These are phyloP conservation scores for Chondrosia reniformis DNA, from an alignment of 37 sponge, comb jelly and placozoan species.

Conservation along the genomic window DNA sequence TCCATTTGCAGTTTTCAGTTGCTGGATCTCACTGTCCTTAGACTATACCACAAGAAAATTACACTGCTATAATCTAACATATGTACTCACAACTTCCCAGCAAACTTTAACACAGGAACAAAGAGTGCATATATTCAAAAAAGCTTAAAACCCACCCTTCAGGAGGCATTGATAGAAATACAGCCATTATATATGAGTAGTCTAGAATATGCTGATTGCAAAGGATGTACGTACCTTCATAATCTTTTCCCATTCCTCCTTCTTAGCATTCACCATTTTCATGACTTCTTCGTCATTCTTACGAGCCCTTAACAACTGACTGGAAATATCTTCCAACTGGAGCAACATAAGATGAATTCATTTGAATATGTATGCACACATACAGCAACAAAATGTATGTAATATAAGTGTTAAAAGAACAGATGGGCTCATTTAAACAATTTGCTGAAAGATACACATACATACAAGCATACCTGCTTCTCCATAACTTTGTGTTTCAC, in stretches of 20 bases:
- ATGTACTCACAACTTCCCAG: no score
- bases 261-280: constrained; percentile 6
- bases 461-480: constrained; percentile 20
- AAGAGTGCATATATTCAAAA: no score
- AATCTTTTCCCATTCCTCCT: not conserved
- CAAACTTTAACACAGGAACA: no score
- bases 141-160: no score
- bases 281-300: constrained; percentile 16
- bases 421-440: not conserved
- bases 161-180: no score
- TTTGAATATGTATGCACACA: not conserved
- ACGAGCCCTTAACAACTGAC: not conserved
- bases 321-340: not conserved
- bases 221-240: no score
- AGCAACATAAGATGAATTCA: not conserved
- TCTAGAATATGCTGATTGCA: no score
- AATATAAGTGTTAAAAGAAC: not conserved
- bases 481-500: constrained; percentile 24
- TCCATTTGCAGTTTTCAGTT: constrained; percentile 10
- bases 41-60: no score
- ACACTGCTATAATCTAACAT: no score
- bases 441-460: not conserved
- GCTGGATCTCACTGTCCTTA: constrained; percentile 29
- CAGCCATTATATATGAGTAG: no score
- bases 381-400: no score